These are phyloP conservation scores for Zonitis immaculata DNA, from an alignment of 2,888 invertebrate genomes.

Conservation along the genomic window DNA sequence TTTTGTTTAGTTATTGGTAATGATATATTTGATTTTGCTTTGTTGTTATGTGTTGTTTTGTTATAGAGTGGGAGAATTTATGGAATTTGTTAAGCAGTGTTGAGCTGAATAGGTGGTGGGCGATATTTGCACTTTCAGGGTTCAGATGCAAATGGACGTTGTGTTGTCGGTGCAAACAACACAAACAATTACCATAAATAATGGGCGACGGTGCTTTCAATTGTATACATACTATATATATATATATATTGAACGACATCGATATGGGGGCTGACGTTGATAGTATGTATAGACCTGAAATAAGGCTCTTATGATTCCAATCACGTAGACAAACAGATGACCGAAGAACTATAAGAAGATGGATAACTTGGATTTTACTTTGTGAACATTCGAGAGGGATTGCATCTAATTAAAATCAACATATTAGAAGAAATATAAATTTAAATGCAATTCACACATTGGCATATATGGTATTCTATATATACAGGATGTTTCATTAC, in stretches of 20 bases:
- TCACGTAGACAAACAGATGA: conserved; percentile 32
- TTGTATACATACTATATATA: background rate
- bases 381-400: no score
- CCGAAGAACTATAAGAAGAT: conserved; percentile 9
- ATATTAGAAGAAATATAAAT: no score
- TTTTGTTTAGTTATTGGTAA: background rate
- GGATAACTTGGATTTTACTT: background rate
- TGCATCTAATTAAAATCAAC: no score
- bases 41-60: background rate
- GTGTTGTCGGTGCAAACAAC: conserved; percentile 15
- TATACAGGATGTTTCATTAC: no score
- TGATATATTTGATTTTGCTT: background rate
- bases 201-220: background rate
- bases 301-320: conserved; percentile 22
- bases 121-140: conserved; percentile 16
- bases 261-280: background rate
- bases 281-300: conserved; percentile 7
- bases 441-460: no score
- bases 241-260: background rate
- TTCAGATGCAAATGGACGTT: conserved; percentile 15
- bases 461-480: no score
- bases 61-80: background rate
- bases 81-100: background rate
- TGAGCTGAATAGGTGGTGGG: conserved; percentile 1
- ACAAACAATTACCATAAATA: conserved; percentile 20